Evolutionary conservation across 1,140 invertebrate genomes (phyloP).

Genomic region (Tetramorium alpestre): DNA sequence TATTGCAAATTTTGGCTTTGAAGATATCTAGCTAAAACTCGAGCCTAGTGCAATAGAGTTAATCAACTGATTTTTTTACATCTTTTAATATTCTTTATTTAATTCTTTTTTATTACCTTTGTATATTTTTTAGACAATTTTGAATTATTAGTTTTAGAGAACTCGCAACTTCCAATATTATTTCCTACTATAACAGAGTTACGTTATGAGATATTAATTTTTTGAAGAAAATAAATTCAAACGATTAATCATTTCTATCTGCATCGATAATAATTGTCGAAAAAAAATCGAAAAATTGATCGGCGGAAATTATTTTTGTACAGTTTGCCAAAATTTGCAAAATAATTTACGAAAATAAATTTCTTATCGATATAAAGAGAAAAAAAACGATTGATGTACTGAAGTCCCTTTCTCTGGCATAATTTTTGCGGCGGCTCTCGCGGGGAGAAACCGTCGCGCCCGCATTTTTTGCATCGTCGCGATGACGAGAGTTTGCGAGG

Average conservation of each 20-base stretch:
- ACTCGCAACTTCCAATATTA: not conserved
- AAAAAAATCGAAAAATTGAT: not conserved
- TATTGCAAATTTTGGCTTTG: not conserved
- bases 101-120: not conserved
- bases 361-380: not conserved
- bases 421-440: slow-evolving; percentile 20
- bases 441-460: not conserved
- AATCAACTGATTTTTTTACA: not conserved
- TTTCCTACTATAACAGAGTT: not conserved
- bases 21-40: not conserved
- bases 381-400: not conserved
- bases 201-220: not conserved
- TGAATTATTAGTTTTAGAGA: not conserved
- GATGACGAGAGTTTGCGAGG: not conserved
- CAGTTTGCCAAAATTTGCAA: not conserved
- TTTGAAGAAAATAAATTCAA: not conserved
- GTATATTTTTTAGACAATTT: not conserved
- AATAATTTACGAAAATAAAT: not conserved
- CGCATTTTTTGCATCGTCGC: slow-evolving; percentile 25
- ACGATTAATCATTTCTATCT: not conserved
- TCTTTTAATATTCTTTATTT: not conserved
- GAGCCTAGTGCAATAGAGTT: not conserved
- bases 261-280: not conserved
- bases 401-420: not conserved
- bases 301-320: not conserved